Conservation (phyloP, 2,113 vertebrate species). For the Pseudopipra pipra region DNA sequence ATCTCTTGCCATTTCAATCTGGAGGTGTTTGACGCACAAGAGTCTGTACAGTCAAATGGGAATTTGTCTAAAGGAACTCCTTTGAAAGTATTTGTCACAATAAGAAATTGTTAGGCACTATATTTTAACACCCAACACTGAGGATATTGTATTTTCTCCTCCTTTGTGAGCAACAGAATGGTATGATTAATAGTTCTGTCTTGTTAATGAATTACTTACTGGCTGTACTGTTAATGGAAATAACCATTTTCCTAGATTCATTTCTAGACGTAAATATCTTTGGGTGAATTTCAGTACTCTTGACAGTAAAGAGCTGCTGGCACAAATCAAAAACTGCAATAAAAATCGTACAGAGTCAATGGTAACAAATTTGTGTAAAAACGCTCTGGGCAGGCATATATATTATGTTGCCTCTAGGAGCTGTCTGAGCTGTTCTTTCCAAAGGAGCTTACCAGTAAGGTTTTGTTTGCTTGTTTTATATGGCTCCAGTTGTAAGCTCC, state of each 20-base stretch:
- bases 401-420: slow-evolving; percentile 32
- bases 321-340: slow-evolving; percentile 47
- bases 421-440: slow-evolving; percentile 57
- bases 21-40: neutral
- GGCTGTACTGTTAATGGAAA: slow-evolving; percentile 16
- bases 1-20: neutral
- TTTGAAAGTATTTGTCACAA: neutral
- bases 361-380: slow-evolving; percentile 49
- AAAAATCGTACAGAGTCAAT: slow-evolving; percentile 1
- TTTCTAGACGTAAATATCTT: slow-evolving; percentile 27
- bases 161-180: neutral
- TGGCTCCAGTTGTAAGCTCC: neutral
- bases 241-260: slow-evolving; percentile 7
- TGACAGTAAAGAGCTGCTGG: slow-evolving; percentile 45
- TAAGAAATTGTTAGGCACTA: neutral
- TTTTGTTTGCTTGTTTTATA: slow-evolving; percentile 10
- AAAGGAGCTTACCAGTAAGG: neutral
- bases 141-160: neutral
- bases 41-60: neutral
- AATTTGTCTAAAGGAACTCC: neutral
- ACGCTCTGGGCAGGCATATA: slow-evolving; percentile 8
- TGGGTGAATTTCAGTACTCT: neutral
- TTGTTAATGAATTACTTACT: slow-evolving; percentile 15
- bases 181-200: neutral
- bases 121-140: neutral